These are phyloP conservation scores for Laspeyria flexula DNA, from an alignment of 2,888 invertebrate species.

Conservation along the genomic window DNA sequence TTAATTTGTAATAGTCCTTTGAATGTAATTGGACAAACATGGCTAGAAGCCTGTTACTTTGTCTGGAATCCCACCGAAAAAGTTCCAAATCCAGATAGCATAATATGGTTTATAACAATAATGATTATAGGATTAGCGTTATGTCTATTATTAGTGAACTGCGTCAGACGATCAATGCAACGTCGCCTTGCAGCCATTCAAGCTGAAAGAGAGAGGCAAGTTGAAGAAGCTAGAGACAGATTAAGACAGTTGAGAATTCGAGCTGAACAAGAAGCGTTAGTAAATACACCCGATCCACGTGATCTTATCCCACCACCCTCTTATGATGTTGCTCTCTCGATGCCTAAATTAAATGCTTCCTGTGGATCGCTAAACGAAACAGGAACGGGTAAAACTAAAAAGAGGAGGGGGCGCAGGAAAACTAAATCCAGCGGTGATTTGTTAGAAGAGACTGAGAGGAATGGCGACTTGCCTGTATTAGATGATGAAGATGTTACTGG, in stretches of 20 bases:
- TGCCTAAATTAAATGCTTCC: constrained; percentile 89
- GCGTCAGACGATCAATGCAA: constrained; percentile 84
- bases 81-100: constrained; percentile 71
- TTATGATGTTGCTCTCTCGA: constrained; percentile 91
- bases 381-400: constrained; percentile 72
- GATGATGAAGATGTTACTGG: constrained; percentile 69
- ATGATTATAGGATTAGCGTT: constrained; percentile 84
- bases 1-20: constrained; percentile 89
- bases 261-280: constrained; percentile 82
- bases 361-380: constrained; percentile 84
- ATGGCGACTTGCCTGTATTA: constrained; percentile 66
- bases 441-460: constrained; percentile 77
- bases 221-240: constrained; percentile 86
- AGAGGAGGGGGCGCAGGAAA: constrained; percentile 77
- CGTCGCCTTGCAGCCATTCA: constrained; percentile 79
- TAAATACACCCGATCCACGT: constrained; percentile 89
- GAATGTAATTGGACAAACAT: constrained; percentile 87
- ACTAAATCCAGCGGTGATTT: constrained; percentile 83
- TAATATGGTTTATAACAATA: constrained; percentile 87
- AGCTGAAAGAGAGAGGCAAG: constrained; percentile 84
- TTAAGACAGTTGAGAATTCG: constrained; percentile 83
- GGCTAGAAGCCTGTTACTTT: constrained; percentile 89
- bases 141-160: constrained; percentile 82
- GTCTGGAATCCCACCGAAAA: constrained; percentile 85
- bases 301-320: constrained; percentile 90